Conservation (phyloP, 2,888 invertebrate genomes). For the Magallana nippona region DNA sequence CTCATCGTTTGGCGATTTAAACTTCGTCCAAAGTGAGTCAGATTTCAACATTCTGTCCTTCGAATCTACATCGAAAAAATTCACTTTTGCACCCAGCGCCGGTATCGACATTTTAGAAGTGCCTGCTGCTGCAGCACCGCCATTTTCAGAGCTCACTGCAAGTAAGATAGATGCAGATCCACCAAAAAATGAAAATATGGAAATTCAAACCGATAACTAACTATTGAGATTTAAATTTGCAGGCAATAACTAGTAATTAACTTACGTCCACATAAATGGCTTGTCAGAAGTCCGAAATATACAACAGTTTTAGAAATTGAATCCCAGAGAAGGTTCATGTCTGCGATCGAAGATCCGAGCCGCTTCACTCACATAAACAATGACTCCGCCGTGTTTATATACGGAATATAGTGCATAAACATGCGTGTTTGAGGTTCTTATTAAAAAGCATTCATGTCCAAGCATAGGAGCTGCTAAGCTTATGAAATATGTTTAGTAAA, state of each 20-base stretch:
- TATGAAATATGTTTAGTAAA: too few relatives aligned
- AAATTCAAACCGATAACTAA: neutral
- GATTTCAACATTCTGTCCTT: neutral
- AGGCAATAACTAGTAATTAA: neutral
- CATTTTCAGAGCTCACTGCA: slow-evolving; percentile 23
- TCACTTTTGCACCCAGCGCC: slow-evolving; percentile 9
- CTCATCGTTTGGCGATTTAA: neutral
- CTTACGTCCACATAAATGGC: slow-evolving; percentile 14
- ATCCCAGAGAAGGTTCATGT: slow-evolving; percentile 31
- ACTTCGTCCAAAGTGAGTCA: neutral
- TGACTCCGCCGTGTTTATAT: slow-evolving; percentile 32
- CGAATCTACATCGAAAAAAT: neutral
- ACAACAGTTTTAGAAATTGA: slow-evolving; percentile 24
- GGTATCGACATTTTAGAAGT: slow-evolving; percentile 9
- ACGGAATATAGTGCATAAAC: slow-evolving; percentile 3
- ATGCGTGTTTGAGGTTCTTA: neutral
- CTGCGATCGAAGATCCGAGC: slow-evolving; percentile 32
- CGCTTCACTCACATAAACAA: slow-evolving; percentile 30
- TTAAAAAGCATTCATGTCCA: too few relatives aligned
- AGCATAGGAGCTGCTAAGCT: too few relatives aligned
- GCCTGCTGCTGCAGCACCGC: slow-evolving; percentile 21
- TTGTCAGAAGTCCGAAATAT: slow-evolving; percentile 23
- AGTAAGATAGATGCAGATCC: neutral
- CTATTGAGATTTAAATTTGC: neutral
- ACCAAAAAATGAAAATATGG: neutral